Conservation (phyloP, 1,140 invertebrate species). For the Drosophila lacteicornis region DNA sequence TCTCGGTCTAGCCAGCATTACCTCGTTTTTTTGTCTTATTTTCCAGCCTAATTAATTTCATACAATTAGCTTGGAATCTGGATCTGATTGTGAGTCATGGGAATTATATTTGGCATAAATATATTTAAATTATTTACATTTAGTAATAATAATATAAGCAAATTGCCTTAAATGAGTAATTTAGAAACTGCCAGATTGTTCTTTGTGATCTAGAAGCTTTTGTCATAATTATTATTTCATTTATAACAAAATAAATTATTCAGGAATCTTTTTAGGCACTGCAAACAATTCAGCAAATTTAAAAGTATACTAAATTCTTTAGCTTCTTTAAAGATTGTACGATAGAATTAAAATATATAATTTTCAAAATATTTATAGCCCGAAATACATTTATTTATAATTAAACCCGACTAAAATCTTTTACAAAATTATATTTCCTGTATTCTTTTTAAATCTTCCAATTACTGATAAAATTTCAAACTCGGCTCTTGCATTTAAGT, state of each 20-base stretch:
- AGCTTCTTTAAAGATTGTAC: no score
- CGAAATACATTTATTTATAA: no score
- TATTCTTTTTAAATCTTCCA: slow-evolving; percentile 15
- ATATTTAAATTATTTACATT: not conserved
- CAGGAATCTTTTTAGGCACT: no score
- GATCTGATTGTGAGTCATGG: not conserved
- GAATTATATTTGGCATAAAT: not conserved
- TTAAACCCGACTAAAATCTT: no score
- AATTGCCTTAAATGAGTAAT: not conserved
- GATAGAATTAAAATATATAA: no score
- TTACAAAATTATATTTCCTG: slow-evolving; percentile 20
- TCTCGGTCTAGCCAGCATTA: slow-evolving; percentile 24
- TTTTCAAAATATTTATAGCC: no score
- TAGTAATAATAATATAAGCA: not conserved
- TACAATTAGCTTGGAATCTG: not conserved
- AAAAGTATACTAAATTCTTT: no score
- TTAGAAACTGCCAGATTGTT: not conserved
- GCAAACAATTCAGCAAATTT: no score
- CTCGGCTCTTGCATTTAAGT: not conserved
- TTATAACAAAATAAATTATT: not conserved
- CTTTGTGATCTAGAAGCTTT: not conserved
- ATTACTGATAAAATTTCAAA: not conserved
- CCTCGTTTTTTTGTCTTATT: slow-evolving; percentile 7
- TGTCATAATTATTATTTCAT: not conserved
- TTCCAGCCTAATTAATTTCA: not conserved